Conservation (phyloP, 2,888 invertebrate genomes). For the Diogma glabrata region DNA sequence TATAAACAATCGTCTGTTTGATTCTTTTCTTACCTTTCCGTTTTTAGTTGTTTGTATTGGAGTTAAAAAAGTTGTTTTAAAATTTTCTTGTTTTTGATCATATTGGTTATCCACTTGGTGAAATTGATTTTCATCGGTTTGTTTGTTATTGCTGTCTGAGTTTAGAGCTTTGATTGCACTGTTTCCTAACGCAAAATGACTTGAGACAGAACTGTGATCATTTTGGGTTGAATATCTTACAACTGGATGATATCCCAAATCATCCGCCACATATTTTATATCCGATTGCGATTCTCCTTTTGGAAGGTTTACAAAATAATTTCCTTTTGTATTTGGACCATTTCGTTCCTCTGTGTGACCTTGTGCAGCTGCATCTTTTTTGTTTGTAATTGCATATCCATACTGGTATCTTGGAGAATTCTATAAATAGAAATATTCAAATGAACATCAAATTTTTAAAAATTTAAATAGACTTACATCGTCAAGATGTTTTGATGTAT, state of each 20-base stretch:
- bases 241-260: constrained; percentile 52
- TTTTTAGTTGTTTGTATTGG: not conserved
- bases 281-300: constrained; percentile 36
- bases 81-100: not conserved
- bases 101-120: not conserved
- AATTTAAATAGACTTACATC: constrained; percentile 9
- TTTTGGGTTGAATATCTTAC: constrained; percentile 39
- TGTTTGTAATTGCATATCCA: constrained; percentile 36
- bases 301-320: constrained; percentile 31
- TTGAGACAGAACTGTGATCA: constrained; percentile 37
- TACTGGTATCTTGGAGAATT: constrained; percentile 42
- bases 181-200: constrained; percentile 39
- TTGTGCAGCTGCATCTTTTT: constrained; percentile 32
- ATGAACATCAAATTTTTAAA: not conserved
- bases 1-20: not conserved
- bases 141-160: too few species aligned
- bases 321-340: constrained; percentile 37
- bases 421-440: constrained; percentile 25
- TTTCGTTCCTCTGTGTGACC: constrained; percentile 37
- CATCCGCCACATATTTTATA: constrained; percentile 49
- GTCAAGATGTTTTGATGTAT: constrained; percentile 21
- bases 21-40: too few species aligned
- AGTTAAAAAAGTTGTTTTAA: not conserved
- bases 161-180: constrained; percentile 35
- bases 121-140: constrained; percentile 2